Conservation (phyloP, 2,113 vertebrate species). For the Prochilodus magdalenae region DNA sequence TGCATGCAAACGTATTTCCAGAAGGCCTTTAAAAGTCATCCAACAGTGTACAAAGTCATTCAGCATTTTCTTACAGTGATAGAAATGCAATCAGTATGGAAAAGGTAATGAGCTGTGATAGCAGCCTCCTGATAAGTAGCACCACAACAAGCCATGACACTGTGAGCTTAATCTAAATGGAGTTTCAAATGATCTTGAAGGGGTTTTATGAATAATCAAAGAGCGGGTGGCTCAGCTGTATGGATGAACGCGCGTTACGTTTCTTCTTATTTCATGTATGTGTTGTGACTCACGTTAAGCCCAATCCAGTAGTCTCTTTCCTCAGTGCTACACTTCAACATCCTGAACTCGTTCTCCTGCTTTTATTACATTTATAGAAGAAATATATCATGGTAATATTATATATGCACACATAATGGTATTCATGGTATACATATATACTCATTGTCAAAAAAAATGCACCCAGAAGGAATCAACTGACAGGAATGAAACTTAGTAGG, state of each 20-base stretch:
- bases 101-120: background rate
- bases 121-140: background rate
- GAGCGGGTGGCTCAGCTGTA: background rate
- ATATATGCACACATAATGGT: too few species aligned
- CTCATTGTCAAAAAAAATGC: too few species aligned
- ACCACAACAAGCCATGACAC: background rate
- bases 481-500: too few species aligned
- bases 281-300: too few species aligned
- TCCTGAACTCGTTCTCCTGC: too few species aligned
- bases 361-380: too few species aligned
- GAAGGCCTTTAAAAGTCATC: background rate
- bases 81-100: background rate
- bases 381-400: too few species aligned
- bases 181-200: background rate
- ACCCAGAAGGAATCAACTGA: too few species aligned
- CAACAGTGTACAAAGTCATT: background rate
- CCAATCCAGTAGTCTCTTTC: too few species aligned
- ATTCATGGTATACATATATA: too few species aligned
- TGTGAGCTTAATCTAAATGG: background rate
- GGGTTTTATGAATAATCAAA: background rate
- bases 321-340: too few species aligned
- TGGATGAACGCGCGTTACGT: background rate
- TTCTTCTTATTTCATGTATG: too few species aligned
- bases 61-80: background rate
- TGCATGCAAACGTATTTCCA: background rate